Evolutionary conservation across 2,113 vertebrate genomes (phyloP).

Genomic region (Mesocricetus auratus): DNA sequence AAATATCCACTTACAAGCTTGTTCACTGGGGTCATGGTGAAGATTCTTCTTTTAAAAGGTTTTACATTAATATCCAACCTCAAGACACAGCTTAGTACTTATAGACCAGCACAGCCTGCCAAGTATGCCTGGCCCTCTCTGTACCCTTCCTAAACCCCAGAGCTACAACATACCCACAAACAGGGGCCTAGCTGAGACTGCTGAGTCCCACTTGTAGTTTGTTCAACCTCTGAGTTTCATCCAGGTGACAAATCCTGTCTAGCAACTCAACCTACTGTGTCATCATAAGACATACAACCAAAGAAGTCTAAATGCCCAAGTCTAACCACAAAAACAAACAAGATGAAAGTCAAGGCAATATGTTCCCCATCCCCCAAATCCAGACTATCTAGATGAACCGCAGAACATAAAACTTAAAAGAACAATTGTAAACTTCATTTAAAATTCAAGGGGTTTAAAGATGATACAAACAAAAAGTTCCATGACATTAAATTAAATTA

Average conservation of each 20-base stretch:
- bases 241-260: not conserved
- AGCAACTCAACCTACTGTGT: not conserved
- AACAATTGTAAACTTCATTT: not conserved
- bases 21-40: not conserved
- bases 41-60: not conserved
- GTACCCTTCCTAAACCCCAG: not conserved
- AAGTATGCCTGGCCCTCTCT: not conserved
- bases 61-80: not conserved
- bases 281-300: not conserved
- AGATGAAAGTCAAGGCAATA: not conserved
- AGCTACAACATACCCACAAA: not conserved
- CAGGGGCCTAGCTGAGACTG: not conserved
- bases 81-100: not conserved
- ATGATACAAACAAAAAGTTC: not conserved
- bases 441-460: not conserved
- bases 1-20: not conserved
- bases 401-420: not conserved
- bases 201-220: not conserved
- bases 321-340: not conserved
- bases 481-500: not conserved
- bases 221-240: not conserved
- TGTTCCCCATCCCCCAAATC: not conserved
- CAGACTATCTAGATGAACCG: not conserved
- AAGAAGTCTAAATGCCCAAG: not conserved
- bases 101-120: too few species aligned